These are phyloP conservation scores for Sphaeridia pumilis DNA, from an alignment of 2,888 invertebrate genomes.

Conservation along the genomic window DNA sequence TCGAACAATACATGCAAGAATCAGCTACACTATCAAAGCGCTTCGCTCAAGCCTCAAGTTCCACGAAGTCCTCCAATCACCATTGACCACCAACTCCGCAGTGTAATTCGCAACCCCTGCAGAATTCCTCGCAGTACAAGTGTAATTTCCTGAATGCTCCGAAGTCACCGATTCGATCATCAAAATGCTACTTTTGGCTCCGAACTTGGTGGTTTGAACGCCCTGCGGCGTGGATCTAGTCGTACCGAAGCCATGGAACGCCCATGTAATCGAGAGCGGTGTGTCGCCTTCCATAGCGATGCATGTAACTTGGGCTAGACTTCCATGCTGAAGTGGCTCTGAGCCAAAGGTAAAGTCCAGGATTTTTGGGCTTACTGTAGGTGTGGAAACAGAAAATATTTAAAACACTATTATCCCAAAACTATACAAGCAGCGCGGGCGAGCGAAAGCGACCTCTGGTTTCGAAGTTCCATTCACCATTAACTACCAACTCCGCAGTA, in stretches of 20 bases:
- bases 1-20: too few relatives aligned
- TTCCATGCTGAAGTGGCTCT: slow-evolving; percentile 44
- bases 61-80: slow-evolving; percentile 30
- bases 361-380: slow-evolving; percentile 52
- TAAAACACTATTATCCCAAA: background rate
- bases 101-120: slow-evolving; percentile 49
- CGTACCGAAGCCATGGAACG: slow-evolving; percentile 53
- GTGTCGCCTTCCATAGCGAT: slow-evolving; percentile 62
- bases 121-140: slow-evolving; percentile 56
- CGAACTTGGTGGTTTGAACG: slow-evolving; percentile 43
- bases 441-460: background rate
- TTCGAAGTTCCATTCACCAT: background rate
- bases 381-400: background rate
- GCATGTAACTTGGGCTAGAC: slow-evolving; percentile 59
- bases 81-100: slow-evolving; percentile 31
- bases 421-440: background rate
- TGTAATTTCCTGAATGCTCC: slow-evolving; percentile 45
- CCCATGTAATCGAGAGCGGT: slow-evolving; percentile 65
- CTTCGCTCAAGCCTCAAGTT: slow-evolving; percentile 30
- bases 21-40: too few relatives aligned
- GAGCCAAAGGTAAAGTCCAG: slow-evolving; percentile 55
- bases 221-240: slow-evolving; percentile 40
- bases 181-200: slow-evolving; percentile 50
- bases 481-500: slow-evolving; percentile 42
- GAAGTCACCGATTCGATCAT: slow-evolving; percentile 44